Conservation (phyloP, 2,797 vertebrate genomes). For the Catostomus latipinnis region DNA sequence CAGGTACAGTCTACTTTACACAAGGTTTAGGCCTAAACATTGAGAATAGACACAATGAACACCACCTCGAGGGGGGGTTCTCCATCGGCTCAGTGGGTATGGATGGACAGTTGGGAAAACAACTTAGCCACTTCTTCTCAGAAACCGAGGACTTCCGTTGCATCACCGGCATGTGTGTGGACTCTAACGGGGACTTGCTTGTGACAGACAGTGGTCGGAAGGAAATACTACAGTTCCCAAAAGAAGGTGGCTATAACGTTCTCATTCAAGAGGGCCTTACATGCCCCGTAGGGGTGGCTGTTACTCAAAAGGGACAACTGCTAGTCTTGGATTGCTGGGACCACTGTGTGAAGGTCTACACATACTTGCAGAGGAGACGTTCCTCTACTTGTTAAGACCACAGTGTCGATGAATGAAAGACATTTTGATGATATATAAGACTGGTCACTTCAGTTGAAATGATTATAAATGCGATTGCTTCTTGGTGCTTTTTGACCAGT, state of each 20-base stretch:
- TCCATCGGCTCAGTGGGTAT: conserved; percentile 92
- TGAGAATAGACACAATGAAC: conserved; percentile 92
- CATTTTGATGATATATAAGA: conserved; percentile 3
- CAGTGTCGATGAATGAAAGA: conserved; percentile 25
- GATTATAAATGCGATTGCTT: conserved; percentile 52
- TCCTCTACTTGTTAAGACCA: conserved; percentile 76
- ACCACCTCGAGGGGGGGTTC: conserved; percentile 95
- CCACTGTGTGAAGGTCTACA: conserved; percentile 97
- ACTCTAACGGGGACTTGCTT: conserved; percentile 90
- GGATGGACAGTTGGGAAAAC: conserved; percentile 90
- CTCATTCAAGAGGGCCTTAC: conserved; percentile 92
- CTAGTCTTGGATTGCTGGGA: conserved; percentile 97
- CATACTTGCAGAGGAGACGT: conserved; percentile 88
- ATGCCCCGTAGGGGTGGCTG: conserved; percentile 92
- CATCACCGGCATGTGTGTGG: conserved; percentile 97
- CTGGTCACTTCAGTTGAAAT: conserved; percentile 63
- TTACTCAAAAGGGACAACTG: conserved; percentile 95
- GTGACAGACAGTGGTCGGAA: conserved; percentile 95
- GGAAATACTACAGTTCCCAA: conserved; percentile 95
- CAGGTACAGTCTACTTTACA: conserved; percentile 95
- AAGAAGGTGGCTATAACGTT: conserved; percentile 91
- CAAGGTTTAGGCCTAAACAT: conserved; percentile 94
- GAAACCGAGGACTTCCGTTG: conserved; percentile 96
- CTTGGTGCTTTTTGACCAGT: conserved; percentile 22
- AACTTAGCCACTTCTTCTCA: conserved; percentile 97